Conservation (phyloP, 2,888 invertebrate species). For the Drosophila nr. perissopoda region DNA sequence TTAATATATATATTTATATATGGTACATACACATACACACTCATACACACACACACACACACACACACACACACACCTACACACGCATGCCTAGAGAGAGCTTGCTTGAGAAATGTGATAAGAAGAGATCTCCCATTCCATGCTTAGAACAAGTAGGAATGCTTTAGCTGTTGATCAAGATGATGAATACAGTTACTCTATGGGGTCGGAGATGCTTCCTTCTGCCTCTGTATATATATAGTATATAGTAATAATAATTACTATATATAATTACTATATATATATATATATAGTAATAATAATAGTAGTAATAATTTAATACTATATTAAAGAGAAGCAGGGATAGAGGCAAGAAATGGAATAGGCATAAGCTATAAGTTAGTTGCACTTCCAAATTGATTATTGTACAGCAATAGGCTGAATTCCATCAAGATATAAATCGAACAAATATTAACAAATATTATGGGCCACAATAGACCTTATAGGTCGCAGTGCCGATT, state of each 20-base stretch:
- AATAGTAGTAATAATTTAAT: no score
- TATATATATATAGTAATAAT: no score
- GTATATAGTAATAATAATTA: no score
- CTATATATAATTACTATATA: no score
- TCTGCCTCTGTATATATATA: neutral
- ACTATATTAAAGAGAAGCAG: neutral
- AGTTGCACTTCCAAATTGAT: neutral
- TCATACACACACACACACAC: neutral
- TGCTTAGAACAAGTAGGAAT: neutral
- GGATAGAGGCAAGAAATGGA: neutral
- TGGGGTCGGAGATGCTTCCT: neutral
- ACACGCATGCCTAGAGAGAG: neutral
- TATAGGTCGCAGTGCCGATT: no score
- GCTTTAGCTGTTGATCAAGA: neutral
- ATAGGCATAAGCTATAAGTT: neutral
- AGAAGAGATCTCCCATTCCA: neutral
- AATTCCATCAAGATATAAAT: no score
- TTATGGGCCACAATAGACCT: no score
- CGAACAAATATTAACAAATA: no score
- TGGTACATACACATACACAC: slow-evolving; percentile 7
- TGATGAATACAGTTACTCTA: neutral
- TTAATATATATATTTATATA: neutral
- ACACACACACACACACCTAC: neutral
- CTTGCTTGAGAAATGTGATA: neutral
- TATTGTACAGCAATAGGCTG: neutral